phyloP scores from a whole-genome alignment of 2,888 invertebrate species.

The Drosophila atripex region DNA sequence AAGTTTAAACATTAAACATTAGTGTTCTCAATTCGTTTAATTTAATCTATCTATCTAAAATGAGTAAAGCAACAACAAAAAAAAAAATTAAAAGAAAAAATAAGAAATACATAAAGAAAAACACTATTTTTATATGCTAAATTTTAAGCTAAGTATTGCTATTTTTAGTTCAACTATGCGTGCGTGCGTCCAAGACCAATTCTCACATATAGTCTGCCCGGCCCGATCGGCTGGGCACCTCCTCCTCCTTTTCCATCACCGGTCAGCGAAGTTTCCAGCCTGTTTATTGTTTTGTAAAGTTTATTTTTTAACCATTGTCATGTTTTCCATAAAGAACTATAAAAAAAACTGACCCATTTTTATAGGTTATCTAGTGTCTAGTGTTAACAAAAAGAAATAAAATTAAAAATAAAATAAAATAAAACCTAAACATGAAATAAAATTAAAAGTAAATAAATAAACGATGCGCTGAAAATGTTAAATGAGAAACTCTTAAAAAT shows the following conservation, averaged over 20 bases:
- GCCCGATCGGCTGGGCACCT: not conserved
- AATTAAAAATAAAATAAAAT: not conserved
- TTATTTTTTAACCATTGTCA: constrained; percentile 27
- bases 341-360: constrained; percentile 56
- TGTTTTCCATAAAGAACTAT: constrained; percentile 34
- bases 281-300: constrained; percentile 28
- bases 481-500: constrained; percentile 40
- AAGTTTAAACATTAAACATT: constrained; percentile 56
- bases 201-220: constrained; percentile 35
- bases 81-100: constrained; percentile 4
- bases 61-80: constrained; percentile 5
- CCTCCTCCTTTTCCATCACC: constrained; percentile 9
- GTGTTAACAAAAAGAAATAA: constrained; percentile 53
- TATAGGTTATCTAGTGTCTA: constrained; percentile 64
- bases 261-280: constrained; percentile 29
- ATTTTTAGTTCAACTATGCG: constrained; percentile 70
- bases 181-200: constrained; percentile 71
- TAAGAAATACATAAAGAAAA: constrained; percentile 22
- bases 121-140: constrained; percentile 73
- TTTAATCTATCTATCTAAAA: constrained; percentile 57
- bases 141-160: constrained; percentile 75
- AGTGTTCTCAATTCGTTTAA: constrained; percentile 66
- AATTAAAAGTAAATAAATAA: constrained; percentile 25
- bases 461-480: constrained; percentile 56
- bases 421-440: constrained; percentile 29